A percentile compares a stretch with the other conserved stretches of the same genome.
Evolutionary conservation across 2,113 vertebrate species (phyloP).

Genomic region (Sylvietta virens): DNA sequence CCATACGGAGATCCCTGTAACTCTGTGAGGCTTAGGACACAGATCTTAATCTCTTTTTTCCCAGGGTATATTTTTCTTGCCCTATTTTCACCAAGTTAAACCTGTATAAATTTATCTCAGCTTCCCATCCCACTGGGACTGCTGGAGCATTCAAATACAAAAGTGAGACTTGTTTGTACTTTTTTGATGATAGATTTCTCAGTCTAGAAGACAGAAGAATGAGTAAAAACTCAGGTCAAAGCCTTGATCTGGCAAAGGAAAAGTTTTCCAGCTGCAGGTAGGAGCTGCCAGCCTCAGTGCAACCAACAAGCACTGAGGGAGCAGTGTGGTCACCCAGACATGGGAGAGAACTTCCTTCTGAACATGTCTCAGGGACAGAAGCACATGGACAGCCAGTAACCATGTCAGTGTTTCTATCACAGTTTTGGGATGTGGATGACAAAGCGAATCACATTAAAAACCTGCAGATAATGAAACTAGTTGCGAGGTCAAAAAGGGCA

Average conservation of each 20-base stretch:
- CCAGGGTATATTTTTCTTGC: not conserved
- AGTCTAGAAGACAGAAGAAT: not conserved
- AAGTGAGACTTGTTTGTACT: not conserved
- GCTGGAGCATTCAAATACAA: not conserved
- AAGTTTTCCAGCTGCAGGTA: not conserved
- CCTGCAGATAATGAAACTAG: not conserved
- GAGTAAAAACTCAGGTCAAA: not conserved
- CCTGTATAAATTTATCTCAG: not conserved
- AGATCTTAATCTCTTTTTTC: not conserved
- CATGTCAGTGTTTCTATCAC: not conserved
- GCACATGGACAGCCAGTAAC: not conserved
- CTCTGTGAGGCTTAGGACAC: not conserved
- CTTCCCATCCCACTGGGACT: not conserved
- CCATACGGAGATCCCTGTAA: not conserved
- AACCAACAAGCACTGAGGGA: not conserved
- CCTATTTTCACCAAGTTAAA: not conserved
- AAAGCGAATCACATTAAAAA: not conserved
- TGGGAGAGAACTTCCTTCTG: not conserved
- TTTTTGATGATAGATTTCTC: not conserved
- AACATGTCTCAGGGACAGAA: not conserved
- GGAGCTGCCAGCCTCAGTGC: not conserved
- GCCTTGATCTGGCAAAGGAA: not conserved
- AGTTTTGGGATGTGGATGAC: not conserved
- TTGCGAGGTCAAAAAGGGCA: not conserved
- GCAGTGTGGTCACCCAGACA: not conserved